phyloP scores from a whole-genome alignment of 2,797 vertebrate species.

The Pogoniulus pusillus region DNA sequence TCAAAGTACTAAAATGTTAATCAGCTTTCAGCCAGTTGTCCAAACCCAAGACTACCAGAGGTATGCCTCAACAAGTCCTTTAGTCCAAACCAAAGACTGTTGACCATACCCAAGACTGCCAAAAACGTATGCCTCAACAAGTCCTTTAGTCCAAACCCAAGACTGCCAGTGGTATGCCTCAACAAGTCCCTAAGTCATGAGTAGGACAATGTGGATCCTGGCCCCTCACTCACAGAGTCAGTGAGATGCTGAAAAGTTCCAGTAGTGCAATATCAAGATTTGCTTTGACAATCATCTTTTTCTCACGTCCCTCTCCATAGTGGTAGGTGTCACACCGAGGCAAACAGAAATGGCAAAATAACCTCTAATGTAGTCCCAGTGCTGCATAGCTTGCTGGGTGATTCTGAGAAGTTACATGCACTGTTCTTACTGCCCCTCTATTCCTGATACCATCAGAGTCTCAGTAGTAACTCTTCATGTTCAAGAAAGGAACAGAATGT shows the following conservation, averaged over 20 bases:
- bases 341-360: not conserved
- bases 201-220: accelerated
- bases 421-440: too few species aligned
- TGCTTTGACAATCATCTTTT: accelerated
- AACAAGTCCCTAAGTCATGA: not conserved
- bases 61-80: accelerated
- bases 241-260: not conserved
- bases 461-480: not conserved
- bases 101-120: not conserved
- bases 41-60: not conserved
- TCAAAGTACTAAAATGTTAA: not conserved
- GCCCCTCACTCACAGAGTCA: not conserved
- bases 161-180: not conserved
- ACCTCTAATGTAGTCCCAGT: not conserved
- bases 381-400: accelerated
- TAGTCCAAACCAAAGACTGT: not conserved
- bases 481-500: not conserved
- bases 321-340: accelerated
- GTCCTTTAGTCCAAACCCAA: not conserved
- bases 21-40: not conserved
- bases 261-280: not conserved
- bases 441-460: not conserved
- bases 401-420: not conserved
- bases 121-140: accelerated
- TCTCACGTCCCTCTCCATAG: not conserved